Percentiles rank a stretch among this genome's conserved stretches.
These are phyloP conservation scores for Pycnomerus fuliginosus DNA, from an alignment of 2,888 invertebrate species.

Conservation along the genomic window DNA sequence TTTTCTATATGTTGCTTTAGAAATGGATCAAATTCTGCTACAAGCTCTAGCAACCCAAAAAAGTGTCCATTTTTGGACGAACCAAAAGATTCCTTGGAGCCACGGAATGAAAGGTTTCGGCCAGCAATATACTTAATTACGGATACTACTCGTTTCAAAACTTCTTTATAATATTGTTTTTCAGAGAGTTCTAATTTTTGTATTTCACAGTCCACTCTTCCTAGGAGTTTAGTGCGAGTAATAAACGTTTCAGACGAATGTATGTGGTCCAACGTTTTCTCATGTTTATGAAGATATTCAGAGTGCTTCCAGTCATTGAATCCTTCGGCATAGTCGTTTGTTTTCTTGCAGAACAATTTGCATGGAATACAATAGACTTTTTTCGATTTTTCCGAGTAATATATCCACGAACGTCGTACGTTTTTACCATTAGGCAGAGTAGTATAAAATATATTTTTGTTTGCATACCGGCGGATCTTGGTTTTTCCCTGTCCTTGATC, in stretches of 20 bases:
- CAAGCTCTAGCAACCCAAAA: constrained; percentile 33
- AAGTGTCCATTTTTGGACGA: constrained; percentile 37
- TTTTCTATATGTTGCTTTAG: constrained; percentile 32
- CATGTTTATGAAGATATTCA: constrained; percentile 18
- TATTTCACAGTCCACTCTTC: constrained; percentile 17
- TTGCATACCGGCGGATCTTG: background rate
- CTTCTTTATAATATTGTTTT: constrained; percentile 32
- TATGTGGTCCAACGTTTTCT: constrained; percentile 23
- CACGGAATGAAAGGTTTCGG: constrained; percentile 27
- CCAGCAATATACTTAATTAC: constrained; percentile 20
- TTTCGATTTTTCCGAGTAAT: constrained; percentile 23
- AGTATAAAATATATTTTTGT: background rate
- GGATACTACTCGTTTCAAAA: constrained; percentile 34
- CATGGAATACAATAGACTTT: constrained; percentile 24
- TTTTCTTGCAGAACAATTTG: constrained; percentile 8
- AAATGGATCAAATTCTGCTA: constrained; percentile 40
- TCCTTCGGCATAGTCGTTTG: constrained; percentile 18
- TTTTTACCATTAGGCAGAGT: background rate
- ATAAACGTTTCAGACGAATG: constrained; percentile 11
- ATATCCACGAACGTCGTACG: constrained; percentile 6
- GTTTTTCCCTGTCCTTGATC: no score
- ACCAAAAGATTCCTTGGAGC: constrained; percentile 33
- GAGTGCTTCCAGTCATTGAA: constrained; percentile 31
- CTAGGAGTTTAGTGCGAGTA: constrained; percentile 6
- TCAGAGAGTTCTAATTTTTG: constrained; percentile 16